phyloP scores from a whole-genome alignment of 2,797 vertebrate genomes.

The Megaceryle alcyon region DNA sequence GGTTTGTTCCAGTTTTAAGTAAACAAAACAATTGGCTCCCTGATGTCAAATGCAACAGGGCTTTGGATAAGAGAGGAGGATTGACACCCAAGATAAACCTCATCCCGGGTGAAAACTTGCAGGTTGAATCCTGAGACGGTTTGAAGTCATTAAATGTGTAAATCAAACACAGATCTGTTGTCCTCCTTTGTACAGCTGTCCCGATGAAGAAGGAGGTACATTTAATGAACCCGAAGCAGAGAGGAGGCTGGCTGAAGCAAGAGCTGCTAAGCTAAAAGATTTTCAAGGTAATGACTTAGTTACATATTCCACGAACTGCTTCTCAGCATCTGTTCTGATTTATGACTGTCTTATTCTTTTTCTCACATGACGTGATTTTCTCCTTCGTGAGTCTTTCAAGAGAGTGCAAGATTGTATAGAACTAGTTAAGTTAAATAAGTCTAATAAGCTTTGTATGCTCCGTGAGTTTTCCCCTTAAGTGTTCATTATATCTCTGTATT shows the following conservation, averaged over 20 bases:
- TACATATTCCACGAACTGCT: background rate
- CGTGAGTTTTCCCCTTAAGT: background rate
- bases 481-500: background rate
- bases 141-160: background rate
- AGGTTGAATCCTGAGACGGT: background rate
- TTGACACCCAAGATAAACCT: background rate
- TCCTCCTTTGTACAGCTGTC: constrained; percentile 81
- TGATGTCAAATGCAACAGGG: background rate
- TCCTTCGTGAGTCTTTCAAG: background rate
- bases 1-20: background rate
- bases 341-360: background rate
- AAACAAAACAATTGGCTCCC: background rate
- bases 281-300: constrained; percentile 86
- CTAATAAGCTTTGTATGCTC: background rate
- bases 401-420: background rate
- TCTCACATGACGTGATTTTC: background rate
- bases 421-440: background rate
- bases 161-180: background rate
- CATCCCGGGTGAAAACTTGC: background rate
- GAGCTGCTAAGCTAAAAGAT: constrained; percentile 82
- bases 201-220: constrained; percentile 86
- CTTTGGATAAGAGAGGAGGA: background rate
- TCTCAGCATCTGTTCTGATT: background rate
- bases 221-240: constrained; percentile 86
- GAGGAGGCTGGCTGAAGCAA: constrained; percentile 74